A percentile compares a stretch with the other conserved stretches of the same genome.
Evolutionary conservation across 1,140 invertebrate species (phyloP).

Genomic region (Matsumurasca onukii): DNA sequence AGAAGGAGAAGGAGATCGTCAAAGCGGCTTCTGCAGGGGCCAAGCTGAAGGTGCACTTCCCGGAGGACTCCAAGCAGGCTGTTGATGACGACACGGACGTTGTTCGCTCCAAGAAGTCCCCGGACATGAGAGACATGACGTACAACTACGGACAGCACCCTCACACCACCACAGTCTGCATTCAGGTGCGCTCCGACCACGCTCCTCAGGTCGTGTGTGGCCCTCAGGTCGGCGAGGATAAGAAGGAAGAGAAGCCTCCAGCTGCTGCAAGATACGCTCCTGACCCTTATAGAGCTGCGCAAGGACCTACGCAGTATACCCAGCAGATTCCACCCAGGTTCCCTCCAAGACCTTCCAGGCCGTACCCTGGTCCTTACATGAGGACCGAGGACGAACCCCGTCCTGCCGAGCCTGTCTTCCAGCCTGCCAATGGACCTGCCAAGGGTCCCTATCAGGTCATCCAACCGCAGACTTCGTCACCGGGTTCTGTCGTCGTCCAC

Average conservation of each 20-base stretch:
- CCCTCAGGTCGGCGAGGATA: slow-evolving; percentile 9
- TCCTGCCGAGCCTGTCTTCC: no score
- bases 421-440: neutral
- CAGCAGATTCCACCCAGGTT: neutral
- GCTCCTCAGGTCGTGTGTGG: slow-evolving; percentile 15
- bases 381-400: no score
- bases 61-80: no score
- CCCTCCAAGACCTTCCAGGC: neutral
- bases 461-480: neutral
- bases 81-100: no score
- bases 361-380: neutral
- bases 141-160: neutral
- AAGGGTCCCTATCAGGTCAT: neutral
- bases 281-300: neutral
- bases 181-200: slow-evolving; percentile 1
- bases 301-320: neutral
- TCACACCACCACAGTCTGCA: slow-evolving; percentile 15
- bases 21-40: no score
- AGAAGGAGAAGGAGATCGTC: no score
- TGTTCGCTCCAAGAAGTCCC: neutral
- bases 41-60: no score
- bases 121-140: neutral
- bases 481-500: neutral
- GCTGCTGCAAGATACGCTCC: neutral
- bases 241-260: neutral